A percentile compares a stretch with the other conserved stretches of the same genome.
Evolutionary conservation across 2,888 invertebrate genomes (phyloP).

Genomic region (Muscina levida): DNA sequence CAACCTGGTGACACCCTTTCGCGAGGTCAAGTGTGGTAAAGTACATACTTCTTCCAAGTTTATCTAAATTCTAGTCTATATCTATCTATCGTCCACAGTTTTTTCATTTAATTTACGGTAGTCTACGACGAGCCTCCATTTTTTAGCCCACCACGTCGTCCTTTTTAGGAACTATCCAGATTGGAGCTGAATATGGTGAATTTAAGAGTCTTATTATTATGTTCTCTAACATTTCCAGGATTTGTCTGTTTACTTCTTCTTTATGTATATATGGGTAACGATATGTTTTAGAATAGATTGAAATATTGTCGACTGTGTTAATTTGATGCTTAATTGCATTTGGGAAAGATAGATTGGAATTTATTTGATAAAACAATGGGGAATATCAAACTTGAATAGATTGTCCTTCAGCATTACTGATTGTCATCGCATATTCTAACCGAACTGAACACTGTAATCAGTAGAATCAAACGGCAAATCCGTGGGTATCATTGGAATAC

Average conservation of each 20-base stretch:
- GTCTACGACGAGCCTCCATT: slow-evolving; percentile 54
- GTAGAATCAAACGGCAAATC: too few species aligned
- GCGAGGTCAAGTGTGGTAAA: slow-evolving; percentile 63
- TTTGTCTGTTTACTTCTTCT: slow-evolving; percentile 45
- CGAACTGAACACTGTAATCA: too few species aligned
- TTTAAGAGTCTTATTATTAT: slow-evolving; percentile 47
- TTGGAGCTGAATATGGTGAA: slow-evolving; percentile 42
- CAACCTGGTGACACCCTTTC: slow-evolving; percentile 51
- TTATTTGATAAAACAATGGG: neutral
- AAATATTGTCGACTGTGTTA: slow-evolving; percentile 28
- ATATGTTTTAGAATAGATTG: slow-evolving; percentile 44
- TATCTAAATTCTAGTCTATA: slow-evolving; percentile 13
- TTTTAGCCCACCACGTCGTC: slow-evolving; percentile 36
- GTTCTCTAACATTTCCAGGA: slow-evolving; percentile 47
- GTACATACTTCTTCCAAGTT: slow-evolving; percentile 40
- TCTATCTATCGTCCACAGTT: slow-evolving; percentile 7
- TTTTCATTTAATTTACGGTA: slow-evolving; percentile 46
- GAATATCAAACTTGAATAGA: too few species aligned
- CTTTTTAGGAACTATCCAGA: slow-evolving; percentile 47
- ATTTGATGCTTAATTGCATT: slow-evolving; percentile 47
- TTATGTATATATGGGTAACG: slow-evolving; percentile 49
- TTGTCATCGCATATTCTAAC: too few species aligned
- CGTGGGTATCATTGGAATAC: too few species aligned
- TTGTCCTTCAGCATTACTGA: too few species aligned
- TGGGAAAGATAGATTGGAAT: slow-evolving; percentile 31